These are phyloP conservation scores for Andrena bicolor DNA, from an alignment of 2,888 invertebrate species.

Conservation along the genomic window DNA sequence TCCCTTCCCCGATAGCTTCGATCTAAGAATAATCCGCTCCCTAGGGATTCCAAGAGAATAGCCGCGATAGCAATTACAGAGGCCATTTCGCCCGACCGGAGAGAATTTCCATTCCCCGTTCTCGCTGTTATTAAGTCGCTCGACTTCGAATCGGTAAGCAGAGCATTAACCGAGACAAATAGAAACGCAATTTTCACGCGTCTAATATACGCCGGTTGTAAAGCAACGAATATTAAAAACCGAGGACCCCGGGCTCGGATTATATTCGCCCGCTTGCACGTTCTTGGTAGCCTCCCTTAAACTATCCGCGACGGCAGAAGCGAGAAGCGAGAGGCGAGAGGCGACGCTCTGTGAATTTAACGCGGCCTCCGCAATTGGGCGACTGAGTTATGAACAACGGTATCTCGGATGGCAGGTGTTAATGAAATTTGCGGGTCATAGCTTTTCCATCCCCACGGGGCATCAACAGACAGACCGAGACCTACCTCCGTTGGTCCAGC, in stretches of 20 bases:
- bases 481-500: constrained; percentile 19
- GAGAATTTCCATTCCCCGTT: constrained; percentile 7
- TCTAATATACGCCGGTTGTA: constrained; percentile 15
- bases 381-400: constrained; percentile 73
- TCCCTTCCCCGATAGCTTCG: too few species aligned
- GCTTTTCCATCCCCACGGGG: constrained; percentile 76
- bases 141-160: neutral
- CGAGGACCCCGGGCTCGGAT: neutral
- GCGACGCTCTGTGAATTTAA: neutral
- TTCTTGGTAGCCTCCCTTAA: constrained; percentile 25
- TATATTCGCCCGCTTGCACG: constrained; percentile 1
- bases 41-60: constrained; percentile 19
- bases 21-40: neutral
- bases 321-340: neutral
- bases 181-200: constrained; percentile 2
- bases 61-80: constrained; percentile 16
- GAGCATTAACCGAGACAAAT: constrained; percentile 15
- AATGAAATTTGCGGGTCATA: constrained; percentile 82
- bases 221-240: constrained; percentile 34
- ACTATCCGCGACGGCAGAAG: neutral
- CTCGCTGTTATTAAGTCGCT: constrained; percentile 4
- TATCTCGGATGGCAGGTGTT: constrained; percentile 78
- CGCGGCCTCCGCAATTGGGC: constrained; percentile 57
- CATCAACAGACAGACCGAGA: constrained; percentile 9
- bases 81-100: neutral